Conservation (phyloP, 2,113 vertebrate species). For the Clarias macrocephalus region DNA sequence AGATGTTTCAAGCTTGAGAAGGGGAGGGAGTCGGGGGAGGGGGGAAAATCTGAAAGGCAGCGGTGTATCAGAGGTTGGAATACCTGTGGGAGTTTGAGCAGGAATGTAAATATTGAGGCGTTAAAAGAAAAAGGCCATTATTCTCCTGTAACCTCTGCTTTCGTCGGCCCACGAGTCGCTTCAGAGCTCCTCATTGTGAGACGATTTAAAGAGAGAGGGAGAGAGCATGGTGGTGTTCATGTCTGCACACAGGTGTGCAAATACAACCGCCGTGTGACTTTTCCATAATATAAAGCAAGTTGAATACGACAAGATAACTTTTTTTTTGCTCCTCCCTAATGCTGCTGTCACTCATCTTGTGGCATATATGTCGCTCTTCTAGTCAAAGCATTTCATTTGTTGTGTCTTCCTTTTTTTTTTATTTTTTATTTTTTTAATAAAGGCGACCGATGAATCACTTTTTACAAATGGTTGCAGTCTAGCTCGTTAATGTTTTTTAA, state of each 20-base stretch:
- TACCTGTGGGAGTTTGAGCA: conserved; percentile 37
- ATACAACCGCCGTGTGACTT: neutral
- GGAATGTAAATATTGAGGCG: conserved; percentile 45
- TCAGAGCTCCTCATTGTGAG: conserved; percentile 4
- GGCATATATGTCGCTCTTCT: too few species aligned
- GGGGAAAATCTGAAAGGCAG: neutral
- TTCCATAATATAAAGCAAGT: neutral
- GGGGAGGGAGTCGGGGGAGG: neutral
- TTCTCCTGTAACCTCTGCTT: conserved; percentile 7
- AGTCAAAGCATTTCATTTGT: too few species aligned
- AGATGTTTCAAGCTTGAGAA: neutral
- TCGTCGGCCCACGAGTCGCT: neutral
- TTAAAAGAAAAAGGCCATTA: conserved; percentile 42
- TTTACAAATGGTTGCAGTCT: neutral
- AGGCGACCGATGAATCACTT: neutral
- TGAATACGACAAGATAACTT: neutral
- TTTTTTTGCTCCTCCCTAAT: neutral
- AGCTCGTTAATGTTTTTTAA: too few species aligned
- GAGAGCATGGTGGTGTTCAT: neutral
- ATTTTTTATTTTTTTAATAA: neutral
- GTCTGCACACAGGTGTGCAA: neutral
- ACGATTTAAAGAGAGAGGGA: neutral
- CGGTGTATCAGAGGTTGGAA: conserved; percentile 28
- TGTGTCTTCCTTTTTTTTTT: neutral
- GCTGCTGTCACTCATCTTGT: neutral